Evolutionary conservation across 92 coral and sea anemone genomes (phyloP), one percentile per base, ranked within the genome.

Genomic region (Actinostola sp.): DNA sequence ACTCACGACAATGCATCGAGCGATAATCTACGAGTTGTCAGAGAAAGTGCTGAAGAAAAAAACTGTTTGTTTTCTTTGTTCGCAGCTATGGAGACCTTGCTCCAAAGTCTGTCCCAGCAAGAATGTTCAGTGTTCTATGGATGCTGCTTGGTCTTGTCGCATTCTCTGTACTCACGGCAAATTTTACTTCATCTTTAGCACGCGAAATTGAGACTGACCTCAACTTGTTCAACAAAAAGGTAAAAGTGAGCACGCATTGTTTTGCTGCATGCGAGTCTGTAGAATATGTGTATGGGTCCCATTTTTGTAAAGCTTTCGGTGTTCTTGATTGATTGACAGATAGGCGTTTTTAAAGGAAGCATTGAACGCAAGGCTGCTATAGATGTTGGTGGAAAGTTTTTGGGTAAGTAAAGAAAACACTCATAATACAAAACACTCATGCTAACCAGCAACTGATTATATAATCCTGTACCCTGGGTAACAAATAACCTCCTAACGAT

Each of bases 71-170:
- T 50, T 7, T 24, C 27, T 17, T 17, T n/a, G n/a, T 16, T 50
- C 3, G 4, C 33, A 94, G 98, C 36, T 94, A 94, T 65, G 98
- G 98, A 26, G 98, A 94, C 73, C 90, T 96, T 0, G 94, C 91
- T 0, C 98, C 98, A 12, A 85, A 90, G 78, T 94, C 98, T 17
- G 79, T 94, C 12, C 96, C 88, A 33, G 98, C 98, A 35, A 84
- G 98, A 0, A 23, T 91, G 71, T 94, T 85, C 80, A 91, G 97
- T 48, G 83, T 94, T 27, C 60, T 91, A 59, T 94, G 98, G 98
- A 94, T 94, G 98, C 46, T 94, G 29, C 76, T 94, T 4, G 98
- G 98, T 17, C 86, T 94, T 86, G 96, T 94, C 24, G 97, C 98
- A 17, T 94, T 94, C 59, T 94, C 98, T 41, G 96, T 94, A 19